phyloP scores from a whole-genome alignment of 64 coral and sea anemone species.

The Montipora foliosa region DNA sequence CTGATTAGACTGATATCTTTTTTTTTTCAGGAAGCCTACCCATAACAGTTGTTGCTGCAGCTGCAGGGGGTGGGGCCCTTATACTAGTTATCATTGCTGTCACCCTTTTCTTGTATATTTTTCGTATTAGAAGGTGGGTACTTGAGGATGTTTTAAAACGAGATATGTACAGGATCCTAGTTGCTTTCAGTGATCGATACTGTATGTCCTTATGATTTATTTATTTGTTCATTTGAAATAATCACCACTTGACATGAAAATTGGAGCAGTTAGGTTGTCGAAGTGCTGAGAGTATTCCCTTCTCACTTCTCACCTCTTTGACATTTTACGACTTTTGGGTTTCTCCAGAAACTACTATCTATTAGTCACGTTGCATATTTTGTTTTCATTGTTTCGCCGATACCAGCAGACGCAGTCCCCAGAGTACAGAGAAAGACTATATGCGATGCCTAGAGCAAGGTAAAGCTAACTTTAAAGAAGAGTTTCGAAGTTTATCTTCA shows the following conservation, averaged over 20 bases:
- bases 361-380: background rate
- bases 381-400: background rate
- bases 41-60: background rate
- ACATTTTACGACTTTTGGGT: background rate
- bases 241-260: too few relatives aligned
- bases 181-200: too few relatives aligned
- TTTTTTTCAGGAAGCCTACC: background rate
- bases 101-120: background rate
- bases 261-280: too few relatives aligned
- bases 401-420: background rate
- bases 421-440: background rate
- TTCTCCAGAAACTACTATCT: too few relatives aligned
- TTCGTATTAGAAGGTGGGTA: background rate
- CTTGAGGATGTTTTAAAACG: background rate
- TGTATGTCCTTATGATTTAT: too few relatives aligned
- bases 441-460: slow-evolving; percentile 1
- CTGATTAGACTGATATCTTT: background rate
- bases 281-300: too few relatives aligned
- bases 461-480: background rate
- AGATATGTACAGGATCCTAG: background rate
- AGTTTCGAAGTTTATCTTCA: background rate
- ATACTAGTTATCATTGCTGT: background rate
- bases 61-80: background rate
- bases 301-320: too few relatives aligned
- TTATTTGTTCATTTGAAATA: too few relatives aligned